Evolutionary conservation across 2,888 invertebrate species (phyloP), one percentile per base, ranked within the genome.

Genomic region (Drosophila rellima): DNA sequence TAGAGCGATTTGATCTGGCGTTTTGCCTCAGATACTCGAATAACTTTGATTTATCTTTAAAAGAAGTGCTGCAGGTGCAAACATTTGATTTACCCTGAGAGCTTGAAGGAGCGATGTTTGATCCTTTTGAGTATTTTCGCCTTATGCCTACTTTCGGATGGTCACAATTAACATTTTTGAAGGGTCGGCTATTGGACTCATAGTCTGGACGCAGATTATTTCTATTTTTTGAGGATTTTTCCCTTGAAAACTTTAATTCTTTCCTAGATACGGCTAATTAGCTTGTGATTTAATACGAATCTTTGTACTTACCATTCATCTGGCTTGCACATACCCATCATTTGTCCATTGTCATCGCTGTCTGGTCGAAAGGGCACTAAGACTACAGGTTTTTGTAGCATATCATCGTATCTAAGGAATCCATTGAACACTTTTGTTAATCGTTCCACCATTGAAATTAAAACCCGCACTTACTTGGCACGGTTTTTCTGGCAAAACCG

Each of bases 221-320:
- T 13, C 11, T 42, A 42, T 29, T 31, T 18, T 17, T 17, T 6
- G n/a, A 29, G 5, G n/a, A 3, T 17, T 18, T 13, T 2, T 0
- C 15, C 15, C 8, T 26, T 20, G 48, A 17, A 1, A 17, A 13
- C 18, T 26, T 57, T 0, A 56, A 20, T n/a, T 70, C 72, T 37
- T 13, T 57, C 70, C 70, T 71, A 26, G 10, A 35, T n/a, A 31
- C 0, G 13, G 2, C 3, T 11, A 3, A 48, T 48, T 39, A 35
- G 15, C 6, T 6, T n/a, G 3, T 13, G 17, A 3, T 3, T 17
- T 35, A 2, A n/a, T 2, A 11, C 8, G 2, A 8, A 2, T 23
- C 23, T 35, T 2, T 13, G 13, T n/a, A 31, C 63, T 57, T 39
- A 74, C 74, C 76, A 64, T 10, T 75, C 70, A 54, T 75, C 76